Conservation (phyloP, 2,888 invertebrate genomes). For the Pedicia rivosa region DNA sequence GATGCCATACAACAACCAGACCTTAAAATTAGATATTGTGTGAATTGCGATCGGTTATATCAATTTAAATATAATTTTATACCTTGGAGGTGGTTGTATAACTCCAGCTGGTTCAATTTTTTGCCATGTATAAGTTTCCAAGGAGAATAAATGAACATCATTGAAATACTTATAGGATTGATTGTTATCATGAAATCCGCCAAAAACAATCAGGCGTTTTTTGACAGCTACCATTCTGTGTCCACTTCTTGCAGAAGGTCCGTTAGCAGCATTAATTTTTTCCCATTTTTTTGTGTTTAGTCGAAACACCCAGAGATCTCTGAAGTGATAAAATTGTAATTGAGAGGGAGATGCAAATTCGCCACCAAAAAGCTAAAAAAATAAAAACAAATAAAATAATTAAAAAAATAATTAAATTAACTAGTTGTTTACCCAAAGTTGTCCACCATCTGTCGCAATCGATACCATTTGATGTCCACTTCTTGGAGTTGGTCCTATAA, state of each 20-base stretch:
- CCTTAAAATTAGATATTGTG: no score
- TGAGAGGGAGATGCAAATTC: slow-evolving; percentile 84
- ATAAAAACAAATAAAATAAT: background rate
- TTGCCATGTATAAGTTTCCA: slow-evolving; percentile 64
- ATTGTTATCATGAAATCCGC: slow-evolving; percentile 83
- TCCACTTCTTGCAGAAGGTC: slow-evolving; percentile 73
- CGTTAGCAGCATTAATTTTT: slow-evolving; percentile 54
- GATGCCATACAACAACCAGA: slow-evolving; percentile 49
- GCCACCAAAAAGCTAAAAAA: slow-evolving; percentile 57
- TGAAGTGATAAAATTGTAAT: slow-evolving; percentile 85
- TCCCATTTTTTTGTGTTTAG: slow-evolving; percentile 67
- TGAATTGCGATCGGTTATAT: no score
- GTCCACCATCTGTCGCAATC: slow-evolving; percentile 47
- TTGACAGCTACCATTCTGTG: slow-evolving; percentile 75
- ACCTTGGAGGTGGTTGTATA: slow-evolving; percentile 48
- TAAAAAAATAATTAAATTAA: background rate
- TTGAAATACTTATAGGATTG: slow-evolving; percentile 79
- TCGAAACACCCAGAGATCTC: slow-evolving; percentile 78
- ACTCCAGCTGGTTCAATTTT: slow-evolving; percentile 49
- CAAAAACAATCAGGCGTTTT: slow-evolving; percentile 69
- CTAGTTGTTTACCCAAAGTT: slow-evolving; percentile 38
- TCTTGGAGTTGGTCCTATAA: slow-evolving; percentile 75
- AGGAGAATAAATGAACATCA: slow-evolving; percentile 66
- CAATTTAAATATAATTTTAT: no score
- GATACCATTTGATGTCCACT: slow-evolving; percentile 78